Base-by-base conservation (phyloP, 2,113 vertebrate genomes). In the Rhynchopsitta pachyrhyncha region DNA sequence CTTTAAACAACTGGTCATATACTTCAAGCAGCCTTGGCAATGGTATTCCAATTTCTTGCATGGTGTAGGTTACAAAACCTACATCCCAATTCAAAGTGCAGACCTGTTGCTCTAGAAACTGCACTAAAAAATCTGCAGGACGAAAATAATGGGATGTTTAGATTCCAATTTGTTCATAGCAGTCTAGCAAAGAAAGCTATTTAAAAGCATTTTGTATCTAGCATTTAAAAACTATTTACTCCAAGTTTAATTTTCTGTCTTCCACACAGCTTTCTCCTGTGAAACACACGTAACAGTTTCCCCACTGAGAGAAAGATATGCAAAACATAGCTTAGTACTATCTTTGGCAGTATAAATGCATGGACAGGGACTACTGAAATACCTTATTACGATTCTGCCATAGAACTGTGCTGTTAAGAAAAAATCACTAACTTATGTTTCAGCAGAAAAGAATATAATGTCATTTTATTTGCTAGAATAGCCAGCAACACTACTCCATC, bases 1-100 rank as follows among this genome's bases (percentile, higher is more conserved):
- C 98, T 98, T 99, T 99, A 96, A 99, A 99, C 77, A 99, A 98
- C 23, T 99, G 99, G 95, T 99, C 99, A 35, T 99, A 99, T 11
- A 99, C 99, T 96, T 99, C 99, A 50, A 99, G 98, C 33, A 99
- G 98, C 57, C 98, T 98, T 17, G 98, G 99, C 64, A 99, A 92
- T 44, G 98, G 98, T 5, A 99, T 98, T 76, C 99, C 99, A 5
- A 99, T 99, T 97, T 99, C 99, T 96, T 98, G 98, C 99, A 99
- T 99, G 59, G 99, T 99, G 44, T 97, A 98, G 42, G 99, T 99
- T 78, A 99, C 99, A 59, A 99, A 99, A 28, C 99, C 99, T 37
- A 99, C 98, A 29, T 99, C 99, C 99, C 99, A 99, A 97, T 98
- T 98, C 82, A 99, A 97, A 55, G 94, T 97, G 86, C 99, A 99